Conservation (phyloP, 2,888 invertebrate species). For the Aquatica leii region DNA sequence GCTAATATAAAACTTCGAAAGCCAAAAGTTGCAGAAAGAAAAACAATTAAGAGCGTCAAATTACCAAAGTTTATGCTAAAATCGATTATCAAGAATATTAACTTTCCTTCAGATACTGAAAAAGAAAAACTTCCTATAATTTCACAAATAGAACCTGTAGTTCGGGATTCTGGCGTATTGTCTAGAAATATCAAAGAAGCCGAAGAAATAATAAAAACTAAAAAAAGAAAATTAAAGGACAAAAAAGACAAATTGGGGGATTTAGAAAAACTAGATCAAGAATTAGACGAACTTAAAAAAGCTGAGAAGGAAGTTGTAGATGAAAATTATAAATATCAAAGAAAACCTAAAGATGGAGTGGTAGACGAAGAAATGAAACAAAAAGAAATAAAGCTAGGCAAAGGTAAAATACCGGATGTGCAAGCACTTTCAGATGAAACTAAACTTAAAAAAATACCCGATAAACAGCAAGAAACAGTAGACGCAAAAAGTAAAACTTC, state of each 20-base stretch:
- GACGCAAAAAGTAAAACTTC: conserved; percentile 26
- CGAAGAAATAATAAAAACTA: conserved; percentile 59
- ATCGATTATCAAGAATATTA: conserved; percentile 59
- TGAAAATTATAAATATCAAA: conserved; percentile 46
- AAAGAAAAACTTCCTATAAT: conserved; percentile 53
- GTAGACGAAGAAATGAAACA: conserved; percentile 49
- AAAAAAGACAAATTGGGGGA: conserved; percentile 49
- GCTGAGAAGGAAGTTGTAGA: conserved; percentile 49
- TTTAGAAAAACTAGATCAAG: conserved; percentile 58
- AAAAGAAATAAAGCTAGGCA: conserved; percentile 27
- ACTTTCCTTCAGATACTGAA: conserved; percentile 60
- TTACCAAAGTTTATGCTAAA: conserved; percentile 54
- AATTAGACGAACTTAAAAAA: conserved; percentile 50
- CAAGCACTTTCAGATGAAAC: background rate
- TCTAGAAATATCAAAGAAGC: conserved; percentile 64
- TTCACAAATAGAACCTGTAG: conserved; percentile 47
- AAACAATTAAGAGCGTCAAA: conserved; percentile 50
- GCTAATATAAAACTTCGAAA: conserved; percentile 65
- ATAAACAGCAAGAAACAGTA: conserved; percentile 41
- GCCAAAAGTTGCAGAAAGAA: conserved; percentile 53
- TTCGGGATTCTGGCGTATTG: conserved; percentile 60
- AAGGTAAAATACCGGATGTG: conserved; percentile 31
- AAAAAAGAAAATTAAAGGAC: conserved; percentile 38
- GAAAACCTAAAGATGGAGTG: conserved; percentile 53
- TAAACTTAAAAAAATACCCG: background rate